These are phyloP conservation scores for Toxotes lorentzi DNA, from an alignment of 2,797 vertebrate genomes.

Conservation along the genomic window DNA sequence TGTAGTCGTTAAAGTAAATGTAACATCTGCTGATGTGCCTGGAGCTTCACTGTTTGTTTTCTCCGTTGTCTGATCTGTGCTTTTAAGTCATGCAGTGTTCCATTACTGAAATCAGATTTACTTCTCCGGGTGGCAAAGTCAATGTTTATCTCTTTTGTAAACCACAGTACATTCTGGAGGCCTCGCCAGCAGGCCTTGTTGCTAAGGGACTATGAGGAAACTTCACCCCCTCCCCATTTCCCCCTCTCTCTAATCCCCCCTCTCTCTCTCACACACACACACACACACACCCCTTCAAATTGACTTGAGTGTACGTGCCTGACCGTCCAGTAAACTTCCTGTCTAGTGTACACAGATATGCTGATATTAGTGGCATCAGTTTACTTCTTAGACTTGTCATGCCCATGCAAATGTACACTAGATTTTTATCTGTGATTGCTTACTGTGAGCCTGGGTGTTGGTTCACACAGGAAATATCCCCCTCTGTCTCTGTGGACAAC, in stretches of 20 bases:
- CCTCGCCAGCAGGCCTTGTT: conserved; percentile 75
- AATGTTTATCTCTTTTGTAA: conserved; percentile 84
- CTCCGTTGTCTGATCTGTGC: conserved; percentile 48
- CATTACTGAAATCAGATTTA: conserved; percentile 72
- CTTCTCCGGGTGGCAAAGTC: conserved; percentile 75
- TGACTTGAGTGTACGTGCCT: conserved; percentile 78
- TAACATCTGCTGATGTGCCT: conserved; percentile 42
- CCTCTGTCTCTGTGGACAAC: conserved; percentile 74
- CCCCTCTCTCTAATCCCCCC: conserved; percentile 45
- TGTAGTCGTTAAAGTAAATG: conserved; percentile 21
- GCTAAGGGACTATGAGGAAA: conserved; percentile 79
- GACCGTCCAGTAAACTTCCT: conserved; percentile 85
- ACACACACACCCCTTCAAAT: conserved; percentile 62
- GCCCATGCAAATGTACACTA: conserved; percentile 72
- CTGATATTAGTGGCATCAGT: conserved; percentile 82
- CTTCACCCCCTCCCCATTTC: conserved; percentile 46
- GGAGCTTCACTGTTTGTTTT: conserved; percentile 53
- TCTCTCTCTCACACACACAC: conserved; percentile 7
- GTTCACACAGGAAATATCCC: conserved; percentile 86
- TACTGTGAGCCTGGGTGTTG: conserved; percentile 81
- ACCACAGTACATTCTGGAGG: conserved; percentile 78
- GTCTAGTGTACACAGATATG: conserved; percentile 81
- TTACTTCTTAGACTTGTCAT: conserved; percentile 77
- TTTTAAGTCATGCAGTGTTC: conserved; percentile 63
- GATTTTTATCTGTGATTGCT: conserved; percentile 79